Conservation (phyloP, 2,113 vertebrate species). For the crab-eating macaque (Macaca fascicularis) region DNA sequence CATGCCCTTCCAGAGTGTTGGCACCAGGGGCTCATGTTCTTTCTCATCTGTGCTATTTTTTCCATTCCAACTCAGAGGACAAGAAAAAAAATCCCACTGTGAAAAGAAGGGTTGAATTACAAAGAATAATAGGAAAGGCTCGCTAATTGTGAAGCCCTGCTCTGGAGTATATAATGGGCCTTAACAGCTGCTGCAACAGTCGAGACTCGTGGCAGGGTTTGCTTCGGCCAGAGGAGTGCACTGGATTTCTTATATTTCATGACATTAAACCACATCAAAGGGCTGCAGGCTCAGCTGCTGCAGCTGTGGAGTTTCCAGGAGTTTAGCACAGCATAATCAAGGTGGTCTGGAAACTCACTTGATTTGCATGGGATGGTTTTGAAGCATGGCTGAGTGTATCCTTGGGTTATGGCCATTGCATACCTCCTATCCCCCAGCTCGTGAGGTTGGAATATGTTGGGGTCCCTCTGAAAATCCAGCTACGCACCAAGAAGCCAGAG, state of each 20-base stretch:
- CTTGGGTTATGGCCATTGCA: not conserved
- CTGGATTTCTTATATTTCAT: not conserved
- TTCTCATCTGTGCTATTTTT: not conserved
- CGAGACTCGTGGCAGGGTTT: not conserved
- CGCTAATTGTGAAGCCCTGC: conserved; percentile 24
- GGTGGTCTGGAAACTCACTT: not conserved
- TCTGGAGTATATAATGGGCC: not conserved
- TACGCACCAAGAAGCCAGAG: not conserved
- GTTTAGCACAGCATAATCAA: not conserved
- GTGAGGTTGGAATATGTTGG: not conserved
- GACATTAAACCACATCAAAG: not conserved
- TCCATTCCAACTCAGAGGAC: conserved; percentile 13
- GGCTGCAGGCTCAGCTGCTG: not conserved
- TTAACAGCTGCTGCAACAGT: not conserved
- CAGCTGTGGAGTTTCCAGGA: not conserved
- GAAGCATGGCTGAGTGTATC: not conserved
- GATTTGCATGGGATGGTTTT: not conserved
- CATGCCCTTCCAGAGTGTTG: not conserved
- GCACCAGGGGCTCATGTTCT: not conserved
- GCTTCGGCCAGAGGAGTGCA: not conserved
- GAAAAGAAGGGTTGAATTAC: conserved; percentile 47
- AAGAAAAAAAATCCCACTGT: conserved; percentile 1
- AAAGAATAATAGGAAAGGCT: conserved; percentile 18
- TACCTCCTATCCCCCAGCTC: not conserved
- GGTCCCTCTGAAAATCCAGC: not conserved